Evolutionary conservation across 2,888 invertebrate species (phyloP), one percentile per base, ranked within the genome.

Genomic region (Troides helena): DNA sequence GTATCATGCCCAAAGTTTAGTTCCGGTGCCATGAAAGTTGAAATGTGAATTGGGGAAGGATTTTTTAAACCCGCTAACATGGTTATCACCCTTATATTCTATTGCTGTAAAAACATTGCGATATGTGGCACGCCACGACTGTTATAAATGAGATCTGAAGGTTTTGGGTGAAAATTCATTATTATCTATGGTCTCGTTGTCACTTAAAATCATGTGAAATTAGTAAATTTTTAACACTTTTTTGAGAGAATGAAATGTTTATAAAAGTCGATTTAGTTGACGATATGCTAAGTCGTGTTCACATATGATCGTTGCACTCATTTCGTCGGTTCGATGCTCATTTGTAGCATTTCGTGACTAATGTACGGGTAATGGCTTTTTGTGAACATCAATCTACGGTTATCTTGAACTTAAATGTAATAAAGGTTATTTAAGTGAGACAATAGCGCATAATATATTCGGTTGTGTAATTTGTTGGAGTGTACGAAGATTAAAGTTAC

Each of bases 231-330:
- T 1, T 39, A 39, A 39, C 3, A 30, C 30, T 30, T 30, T 30
- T 39, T 39, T 7, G 39, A 39, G 39, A 10, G 8, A 39, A 39
- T 14, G 14, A 14, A 50, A 50, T 14, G 17, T 50, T 50, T 50
- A 50, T 12, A 5, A 50, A 50, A 18, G 18, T 18, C 17, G 50
- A 50, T 17, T 50, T 14, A 4, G 1, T 14, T 14, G 50, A 46
- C 36, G 61, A 67, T 57, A 62, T 10, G n/a, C 36, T 68, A 23
- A 23, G 21, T 70, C 73, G 69, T 73, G 73, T 74, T 74, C 74
- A 72, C 74, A 72, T 73, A 81, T 81, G 82, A 79, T 72, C 81
- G 75, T 81, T 84, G 83, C 84, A 82, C 82, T 74, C 79, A 59
- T 68, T 75, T 75, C 74, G 80, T 80, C 79, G 80, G 79, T 76